These are phyloP conservation scores for Tetragnatha versicolor DNA, from an alignment of 1,140 invertebrate genomes.

Conservation along the genomic window DNA sequence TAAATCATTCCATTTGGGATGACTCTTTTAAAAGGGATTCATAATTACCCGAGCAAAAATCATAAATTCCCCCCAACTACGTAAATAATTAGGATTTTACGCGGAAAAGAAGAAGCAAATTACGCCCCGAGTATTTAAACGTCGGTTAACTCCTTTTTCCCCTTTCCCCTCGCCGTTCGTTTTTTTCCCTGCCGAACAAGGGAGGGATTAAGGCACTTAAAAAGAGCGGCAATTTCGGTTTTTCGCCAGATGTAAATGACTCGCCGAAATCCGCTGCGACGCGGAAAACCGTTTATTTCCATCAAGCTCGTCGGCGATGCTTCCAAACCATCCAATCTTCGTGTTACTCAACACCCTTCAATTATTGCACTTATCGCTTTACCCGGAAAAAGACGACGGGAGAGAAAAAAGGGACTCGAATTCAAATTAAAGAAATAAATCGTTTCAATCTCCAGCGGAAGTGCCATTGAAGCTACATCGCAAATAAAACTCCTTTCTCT, in stretches of 20 bases:
- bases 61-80: not conserved
- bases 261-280: conserved; percentile 9
- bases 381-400: not conserved
- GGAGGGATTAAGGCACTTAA: conserved; percentile 34
- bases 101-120: not conserved
- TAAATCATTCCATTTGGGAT: not conserved
- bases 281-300: conserved; percentile 28
- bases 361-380: conserved; percentile 43
- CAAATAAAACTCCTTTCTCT: conserved; percentile 42
- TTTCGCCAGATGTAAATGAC: conserved; percentile 40
- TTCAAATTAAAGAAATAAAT: conserved; percentile 56
- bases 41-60: not conserved
- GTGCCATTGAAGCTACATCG: conserved; percentile 38
- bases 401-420: conserved; percentile 34
- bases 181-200: conserved; percentile 5
- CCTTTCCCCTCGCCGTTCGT: not conserved
- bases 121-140: no score
- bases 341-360: conserved; percentile 45
- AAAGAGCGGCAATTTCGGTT: conserved; percentile 29
- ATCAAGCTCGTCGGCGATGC: not conserved
- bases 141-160: not conserved
- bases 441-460: conserved; percentile 50
- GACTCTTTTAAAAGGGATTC: not conserved
- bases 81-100: not conserved
- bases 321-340: conserved; percentile 38